Base-by-base conservation (phyloP, 2,888 invertebrate genomes). In the Hypercompe scribonia region DNA sequence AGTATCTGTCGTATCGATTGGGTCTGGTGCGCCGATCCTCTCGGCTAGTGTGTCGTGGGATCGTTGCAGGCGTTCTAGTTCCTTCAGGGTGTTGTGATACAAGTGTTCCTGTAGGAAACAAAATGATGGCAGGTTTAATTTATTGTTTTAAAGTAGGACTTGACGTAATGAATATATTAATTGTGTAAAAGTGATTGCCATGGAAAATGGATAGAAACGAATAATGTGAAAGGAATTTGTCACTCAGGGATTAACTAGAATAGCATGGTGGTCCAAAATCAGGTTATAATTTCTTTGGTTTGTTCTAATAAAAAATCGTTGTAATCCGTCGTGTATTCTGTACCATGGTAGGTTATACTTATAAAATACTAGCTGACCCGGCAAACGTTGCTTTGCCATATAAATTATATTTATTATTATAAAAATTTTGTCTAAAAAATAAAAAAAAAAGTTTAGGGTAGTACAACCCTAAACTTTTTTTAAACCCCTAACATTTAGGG, bases 1-100 rank as follows among this genome's bases (percentile, higher is more conserved):
- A 13, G 96, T 93, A 82, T 93, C 92, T 15, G 92, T 88, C 28
- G 89, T 88, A 68, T 95, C 92, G 0, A 91, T 87, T 24, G 96
- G 91, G 28, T 96, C 95, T 42, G 97, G 96, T 18, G 97, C 96
- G 61, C 97, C 97, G 82, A 98, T 94, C 77, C 97, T 96, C 81
- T 97, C 97, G 69, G 97, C 97, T 21, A 98, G 94, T 1, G 97
- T 97, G 88, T 97, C 96, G 88, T 97, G 98, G 71, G 97, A 97
- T 73, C 97, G 95, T 84, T 97, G 97, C 28, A 98, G 96, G 76
- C 98, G 97, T 81, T 97, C 97, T 80, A 98, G 91, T 84, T 98
- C 97, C 80, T 96, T 96, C 64, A 97, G 91, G 0, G 96, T 96
- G 86, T 96, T 95, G 46, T 94, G 94, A 86, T 96, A 96, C 10